These are phyloP conservation scores for Ichneumoninae sp. DNA, from an alignment of 2,888 invertebrate genomes.

Conservation along the genomic window DNA sequence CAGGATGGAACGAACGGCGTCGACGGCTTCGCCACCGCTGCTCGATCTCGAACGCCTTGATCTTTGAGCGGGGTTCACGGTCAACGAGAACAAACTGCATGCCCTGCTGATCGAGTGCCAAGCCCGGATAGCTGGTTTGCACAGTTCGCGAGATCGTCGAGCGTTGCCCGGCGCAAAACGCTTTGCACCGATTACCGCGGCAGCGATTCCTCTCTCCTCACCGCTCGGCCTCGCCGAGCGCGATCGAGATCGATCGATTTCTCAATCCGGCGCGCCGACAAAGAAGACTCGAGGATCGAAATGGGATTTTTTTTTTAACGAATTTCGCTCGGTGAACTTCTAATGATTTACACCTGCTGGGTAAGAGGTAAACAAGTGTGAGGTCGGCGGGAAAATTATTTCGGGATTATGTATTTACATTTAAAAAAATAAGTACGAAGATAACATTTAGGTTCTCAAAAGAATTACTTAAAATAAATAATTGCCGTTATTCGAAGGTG, in stretches of 20 bases:
- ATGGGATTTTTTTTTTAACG: neutral
- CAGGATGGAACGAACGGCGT: conserved; percentile 19
- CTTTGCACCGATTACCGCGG: conserved; percentile 20
- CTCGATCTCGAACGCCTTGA: conserved; percentile 39
- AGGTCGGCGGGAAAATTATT: too few relatives aligned
- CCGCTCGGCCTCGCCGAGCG: neutral
- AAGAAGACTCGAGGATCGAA: neutral
- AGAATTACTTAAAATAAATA: too few relatives aligned
- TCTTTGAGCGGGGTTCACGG: conserved; percentile 46
- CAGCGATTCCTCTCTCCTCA: neutral
- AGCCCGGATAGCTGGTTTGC: conserved; percentile 12
- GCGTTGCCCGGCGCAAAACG: conserved; percentile 10
- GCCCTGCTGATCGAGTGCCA: conserved; percentile 11
- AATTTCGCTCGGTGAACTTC: neutral
- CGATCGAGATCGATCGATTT: conserved; percentile 16
- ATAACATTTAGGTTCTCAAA: too few relatives aligned
- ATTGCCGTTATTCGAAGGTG: too few relatives aligned
- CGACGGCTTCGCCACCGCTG: conserved; percentile 8
- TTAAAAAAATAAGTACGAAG: too few relatives aligned
- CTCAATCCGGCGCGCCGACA: conserved; percentile 10
- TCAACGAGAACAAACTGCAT: conserved; percentile 5
- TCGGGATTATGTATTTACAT: too few relatives aligned
- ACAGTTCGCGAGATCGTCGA: conserved; percentile 6
- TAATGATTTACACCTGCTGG: neutral
- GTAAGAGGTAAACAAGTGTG: neutral